Conservation (phyloP, 2,888 invertebrate genomes). For the Seira ritae region DNA sequence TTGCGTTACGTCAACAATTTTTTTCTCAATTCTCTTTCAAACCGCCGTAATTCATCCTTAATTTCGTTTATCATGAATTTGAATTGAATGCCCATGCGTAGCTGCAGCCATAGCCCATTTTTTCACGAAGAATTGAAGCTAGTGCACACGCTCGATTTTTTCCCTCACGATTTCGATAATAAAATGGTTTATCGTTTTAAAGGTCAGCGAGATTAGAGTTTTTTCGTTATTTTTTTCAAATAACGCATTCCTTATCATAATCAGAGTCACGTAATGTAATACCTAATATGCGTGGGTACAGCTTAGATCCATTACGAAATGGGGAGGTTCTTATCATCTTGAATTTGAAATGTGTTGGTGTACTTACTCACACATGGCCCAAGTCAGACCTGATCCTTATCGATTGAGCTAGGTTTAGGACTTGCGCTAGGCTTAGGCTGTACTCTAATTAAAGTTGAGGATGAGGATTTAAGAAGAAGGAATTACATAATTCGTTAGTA, state of each 20-base stretch:
- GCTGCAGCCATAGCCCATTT: not conserved
- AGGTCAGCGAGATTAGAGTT: not conserved
- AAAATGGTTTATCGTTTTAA: not conserved
- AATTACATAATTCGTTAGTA: no score
- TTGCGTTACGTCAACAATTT: not conserved
- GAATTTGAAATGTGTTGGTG: not conserved
- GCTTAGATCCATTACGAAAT: no score
- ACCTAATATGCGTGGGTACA: no score
- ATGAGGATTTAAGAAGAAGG: no score
- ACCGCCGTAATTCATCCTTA: no score
- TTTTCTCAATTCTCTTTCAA: not conserved
- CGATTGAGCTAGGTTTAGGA: no score
- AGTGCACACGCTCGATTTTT: not conserved
- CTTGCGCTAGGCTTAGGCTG: no score
- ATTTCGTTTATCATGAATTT: constrained; percentile 2
- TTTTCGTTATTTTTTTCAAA: no score
- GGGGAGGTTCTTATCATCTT: not conserved
- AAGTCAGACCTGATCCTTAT: no score
- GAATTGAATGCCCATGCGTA: not conserved
- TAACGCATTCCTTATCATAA: not conserved
- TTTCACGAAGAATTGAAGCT: not conserved
- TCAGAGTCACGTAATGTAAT: not conserved
- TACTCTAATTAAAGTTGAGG: no score
- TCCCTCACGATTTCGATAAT: not conserved
- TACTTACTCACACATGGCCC: not conserved